Evolutionary conservation across 64 coral and sea anemone species (phyloP), one percentile per base, ranked within the genome.

Genomic region (Stylophora pistillata): DNA sequence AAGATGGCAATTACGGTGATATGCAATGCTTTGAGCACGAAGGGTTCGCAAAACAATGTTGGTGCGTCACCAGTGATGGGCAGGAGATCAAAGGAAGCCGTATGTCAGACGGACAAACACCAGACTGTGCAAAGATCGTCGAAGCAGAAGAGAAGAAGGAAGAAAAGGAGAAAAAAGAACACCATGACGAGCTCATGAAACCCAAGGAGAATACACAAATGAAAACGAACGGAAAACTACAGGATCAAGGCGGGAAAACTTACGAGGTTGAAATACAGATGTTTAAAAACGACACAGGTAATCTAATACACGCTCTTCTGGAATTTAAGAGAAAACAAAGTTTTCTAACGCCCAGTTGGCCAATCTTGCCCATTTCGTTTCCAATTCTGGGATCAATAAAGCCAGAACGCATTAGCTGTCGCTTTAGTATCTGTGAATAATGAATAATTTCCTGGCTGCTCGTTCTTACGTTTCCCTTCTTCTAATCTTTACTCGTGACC

Each of bases 41-140:
- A 56, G 86, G 84, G 15, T 93, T 78, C 30, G 69, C 76, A 9
- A 92, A 87, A 16, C 87, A 92, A 20, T 99, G 97, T 54, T 99
- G 97, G 97, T 99, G 97, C 52, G 97, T 99, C 20, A 85, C 95
- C 62, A 70, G 87, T 15, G 86, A 95, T 55, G 97, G 97, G 6
- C 90, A 92, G 15, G 97, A 99, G 90, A 90, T 95, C 21, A 66
- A 74, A 71, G 93, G 97, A 41, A 93, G 89, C 4, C 77, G 97
- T 37, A 73, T 59, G 10, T 77, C 85, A 12, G 90, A 78, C 54
- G 80, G 93, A 81, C 27, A 65, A 41, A 71, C 41, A 63, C 37
- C 93, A 76, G 78, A 74, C 71, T 74, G 74, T 27, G 30, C 32
- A 11, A 28, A 56, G 20, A 53, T 31, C 33, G 47, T 16, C 9